phyloP scores from a whole-genome alignment of 92 coral and sea anemone genomes.

The Bergia sp. region DNA sequence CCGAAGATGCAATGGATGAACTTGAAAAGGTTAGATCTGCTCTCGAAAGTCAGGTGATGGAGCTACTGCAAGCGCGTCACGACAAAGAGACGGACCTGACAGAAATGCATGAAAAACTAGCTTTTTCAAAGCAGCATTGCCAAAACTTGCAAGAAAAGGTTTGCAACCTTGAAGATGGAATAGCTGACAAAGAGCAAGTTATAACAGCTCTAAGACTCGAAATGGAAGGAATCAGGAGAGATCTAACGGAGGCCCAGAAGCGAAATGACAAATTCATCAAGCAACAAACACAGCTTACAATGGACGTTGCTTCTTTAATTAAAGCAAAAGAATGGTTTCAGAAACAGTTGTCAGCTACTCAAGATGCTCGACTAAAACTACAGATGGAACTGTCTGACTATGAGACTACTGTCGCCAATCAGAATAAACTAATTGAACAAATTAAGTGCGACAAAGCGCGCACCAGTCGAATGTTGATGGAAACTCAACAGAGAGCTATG shows the following conservation, averaged over 20 bases:
- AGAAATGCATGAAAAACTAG: constrained; percentile 77
- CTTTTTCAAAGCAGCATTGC: constrained; percentile 58
- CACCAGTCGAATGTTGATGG: constrained; percentile 65
- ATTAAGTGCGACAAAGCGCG: constrained; percentile 78
- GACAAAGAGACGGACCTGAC: constrained; percentile 60
- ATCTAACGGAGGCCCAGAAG: constrained; percentile 52
- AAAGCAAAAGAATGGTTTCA: constrained; percentile 76
- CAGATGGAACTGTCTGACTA: constrained; percentile 73
- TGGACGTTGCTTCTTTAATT: constrained; percentile 66
- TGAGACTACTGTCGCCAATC: constrained; percentile 59
- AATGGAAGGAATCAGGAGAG: constrained; percentile 50
- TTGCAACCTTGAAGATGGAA: constrained; percentile 53
- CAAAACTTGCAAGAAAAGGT: constrained; percentile 63
- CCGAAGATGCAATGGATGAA: constrained; percentile 35
- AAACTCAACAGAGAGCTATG: constrained; percentile 83
- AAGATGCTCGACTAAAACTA: constrained; percentile 77
- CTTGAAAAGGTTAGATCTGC: constrained; percentile 55
- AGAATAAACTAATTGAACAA: constrained; percentile 65
- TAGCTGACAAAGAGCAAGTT: constrained; percentile 45
- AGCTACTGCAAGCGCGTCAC: constrained; percentile 55
- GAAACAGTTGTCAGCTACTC: constrained; percentile 68
- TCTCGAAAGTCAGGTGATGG: constrained; percentile 56
- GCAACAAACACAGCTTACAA: constrained; percentile 59
- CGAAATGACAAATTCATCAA: constrained; percentile 53
- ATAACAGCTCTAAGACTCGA: constrained; percentile 56